Evolutionary conservation across 2,113 vertebrate species (phyloP), one percentile per base, ranked within the genome.

Genomic region (Heterocephalus glaber): DNA sequence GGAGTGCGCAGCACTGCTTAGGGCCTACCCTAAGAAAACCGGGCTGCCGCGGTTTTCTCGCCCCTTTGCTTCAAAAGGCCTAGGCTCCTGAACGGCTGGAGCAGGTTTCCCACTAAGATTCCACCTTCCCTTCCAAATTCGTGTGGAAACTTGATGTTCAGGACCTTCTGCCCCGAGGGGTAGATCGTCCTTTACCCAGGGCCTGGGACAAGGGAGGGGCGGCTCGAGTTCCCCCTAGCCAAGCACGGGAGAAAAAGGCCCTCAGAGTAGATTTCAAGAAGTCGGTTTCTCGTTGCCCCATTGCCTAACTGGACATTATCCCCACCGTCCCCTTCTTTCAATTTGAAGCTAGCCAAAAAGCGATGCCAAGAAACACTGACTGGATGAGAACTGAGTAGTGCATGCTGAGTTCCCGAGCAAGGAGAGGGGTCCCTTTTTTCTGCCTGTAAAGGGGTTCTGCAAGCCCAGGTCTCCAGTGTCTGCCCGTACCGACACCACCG

Each of bases 1-100:
- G 54, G 38, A 10, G 16, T 0, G 16, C 58, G n/a, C 3, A 2
- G 38, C 58, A 35, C 10, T 28, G 41, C 49, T 13, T 0, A 4
- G n/a, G 24, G 74, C n/a, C 65, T n/a, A n/a, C n/a, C n/a, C n/a
- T n/a, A n/a, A n/a, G 2, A 9, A 3, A 38, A 24, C 16, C 9
- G 38, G 13, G 19, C 66, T 20, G 38, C 60, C 35, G n/a, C 5
- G 2, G 30, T 70, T n/a, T 22, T 12, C 24, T 5, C 1, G 22
- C 8, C 33, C 0, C 9, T 86, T 95, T 81, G 22, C 56, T 79
- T 30, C 41, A 38, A 13, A 58, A 90, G 47, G 20, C 17, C 52
- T 76, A 5, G 0, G 56, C 56, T 56, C 24, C 16, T 41, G 63
- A 33, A 12, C n/a, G 66, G 11, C 49, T 22, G 49, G 47, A 81